A percentile compares a stretch with the other conserved stretches of the same genome.
phyloP scores from a whole-genome alignment of 2,797 vertebrate species.

The Pseudochromis fuscus region DNA sequence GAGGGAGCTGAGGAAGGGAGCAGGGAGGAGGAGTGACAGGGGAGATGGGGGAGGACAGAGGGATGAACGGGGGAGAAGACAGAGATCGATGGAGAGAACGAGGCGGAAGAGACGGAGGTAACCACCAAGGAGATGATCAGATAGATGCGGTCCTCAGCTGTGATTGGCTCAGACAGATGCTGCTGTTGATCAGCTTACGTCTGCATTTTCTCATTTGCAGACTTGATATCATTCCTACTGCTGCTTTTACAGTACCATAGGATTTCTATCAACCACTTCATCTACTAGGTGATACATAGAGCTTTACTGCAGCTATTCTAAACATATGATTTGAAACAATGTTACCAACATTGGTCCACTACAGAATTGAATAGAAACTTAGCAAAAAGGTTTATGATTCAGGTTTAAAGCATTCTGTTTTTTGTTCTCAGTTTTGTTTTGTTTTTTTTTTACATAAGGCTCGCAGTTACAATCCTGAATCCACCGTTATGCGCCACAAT shows the following conservation, averaged over 20 bases:
- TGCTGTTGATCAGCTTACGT: constrained; percentile 3
- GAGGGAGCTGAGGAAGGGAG: constrained; percentile 35
- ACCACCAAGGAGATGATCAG: constrained; percentile 34
- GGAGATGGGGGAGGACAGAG: constrained; percentile 31
- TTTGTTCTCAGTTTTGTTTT: too few species aligned
- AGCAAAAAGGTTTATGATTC: too few species aligned
- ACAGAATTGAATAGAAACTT: too few species aligned
- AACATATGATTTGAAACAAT: too few species aligned
- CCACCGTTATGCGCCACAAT: too few species aligned
- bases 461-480: too few species aligned
- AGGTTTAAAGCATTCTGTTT: too few species aligned
- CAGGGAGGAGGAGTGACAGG: constrained; percentile 32
- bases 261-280: neutral
- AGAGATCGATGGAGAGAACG: constrained; percentile 41
- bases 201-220: neutral
- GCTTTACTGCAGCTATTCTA: neutral
- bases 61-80: constrained; percentile 20
- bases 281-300: neutral
- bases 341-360: too few species aligned
- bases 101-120: constrained; percentile 16
- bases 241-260: neutral
- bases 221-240: neutral
- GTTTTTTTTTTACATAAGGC: too few species aligned
- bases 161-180: constrained; percentile 4
- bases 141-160: constrained; percentile 14